Percentiles rank a stretch among this genome's conserved stretches.
Conservation (phyloP, 2,888 invertebrate genomes). For the Kryphioiulus occultus region DNA sequence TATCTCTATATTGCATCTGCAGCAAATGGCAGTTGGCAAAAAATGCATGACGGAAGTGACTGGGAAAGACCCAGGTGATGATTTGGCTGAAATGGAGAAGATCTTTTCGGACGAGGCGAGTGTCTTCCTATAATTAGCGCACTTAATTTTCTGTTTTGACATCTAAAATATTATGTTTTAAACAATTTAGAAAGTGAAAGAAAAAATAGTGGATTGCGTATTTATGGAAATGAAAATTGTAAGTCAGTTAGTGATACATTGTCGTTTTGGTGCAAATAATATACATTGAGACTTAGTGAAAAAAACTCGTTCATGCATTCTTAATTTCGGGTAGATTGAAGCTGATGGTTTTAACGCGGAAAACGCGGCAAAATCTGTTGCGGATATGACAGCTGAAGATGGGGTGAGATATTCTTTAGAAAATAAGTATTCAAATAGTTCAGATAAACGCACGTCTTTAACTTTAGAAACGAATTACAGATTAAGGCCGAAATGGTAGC, state of each 20-base stretch:
- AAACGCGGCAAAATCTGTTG: neutral
- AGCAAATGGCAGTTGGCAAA: conserved; percentile 36
- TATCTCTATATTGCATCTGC: neutral
- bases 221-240: conserved; percentile 11
- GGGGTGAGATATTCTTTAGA: neutral
- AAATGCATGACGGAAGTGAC: conserved; percentile 33
- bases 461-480: neutral
- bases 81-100: conserved; percentile 14
- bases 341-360: neutral
- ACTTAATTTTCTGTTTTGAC: neutral
- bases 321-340: neutral
- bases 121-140: neutral
- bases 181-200: neutral
- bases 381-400: conserved; percentile 6
- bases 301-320: neutral
- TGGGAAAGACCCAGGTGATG: conserved; percentile 1
- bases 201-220: neutral
- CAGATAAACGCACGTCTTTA: neutral
- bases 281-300: neutral
- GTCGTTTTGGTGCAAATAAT: neutral
- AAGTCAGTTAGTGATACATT: neutral
- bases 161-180: neutral
- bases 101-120: neutral
- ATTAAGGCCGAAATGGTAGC: neutral
- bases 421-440: neutral